Conservation (phyloP, 2,888 invertebrate genomes). For the Timandra comae region DNA sequence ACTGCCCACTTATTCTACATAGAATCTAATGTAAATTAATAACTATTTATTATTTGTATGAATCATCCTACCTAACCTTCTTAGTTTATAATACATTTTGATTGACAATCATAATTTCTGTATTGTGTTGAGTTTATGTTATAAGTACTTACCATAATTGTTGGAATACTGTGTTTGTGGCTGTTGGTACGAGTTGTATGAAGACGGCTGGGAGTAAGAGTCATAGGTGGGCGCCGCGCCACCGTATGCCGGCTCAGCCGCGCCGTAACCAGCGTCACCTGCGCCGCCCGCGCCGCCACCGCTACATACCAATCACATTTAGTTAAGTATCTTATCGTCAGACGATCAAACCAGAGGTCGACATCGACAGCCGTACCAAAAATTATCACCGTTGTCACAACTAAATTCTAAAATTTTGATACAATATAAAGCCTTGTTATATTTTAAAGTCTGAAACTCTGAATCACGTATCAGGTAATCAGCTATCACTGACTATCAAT, state of each 20-base stretch:
- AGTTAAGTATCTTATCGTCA: no score
- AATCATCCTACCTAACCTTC: conserved; percentile 1
- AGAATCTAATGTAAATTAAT: neutral
- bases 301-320: no score
- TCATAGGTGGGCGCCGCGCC: conserved; percentile 50
- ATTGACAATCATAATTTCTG: neutral
- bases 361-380: no score
- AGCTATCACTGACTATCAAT: no score
- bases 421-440: no score
- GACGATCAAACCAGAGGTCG: no score
- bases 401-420: no score
- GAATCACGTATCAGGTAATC: no score
- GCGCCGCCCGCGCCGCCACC: conserved; percentile 46
- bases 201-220: conserved; percentile 54
- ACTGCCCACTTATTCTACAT: neutral
- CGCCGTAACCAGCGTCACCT: conserved; percentile 63
- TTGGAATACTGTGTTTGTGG: conserved; percentile 55
- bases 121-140: conserved; percentile 15
- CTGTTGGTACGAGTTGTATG: conserved; percentile 59
- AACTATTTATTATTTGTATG: no score
- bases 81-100: neutral
- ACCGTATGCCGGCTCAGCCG: conserved; percentile 54
- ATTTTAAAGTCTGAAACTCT: no score
- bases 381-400: no score
- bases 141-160: conserved; percentile 58